These are phyloP conservation scores for Lineus longissimus DNA, from an alignment of 1,140 invertebrate species.

Conservation along the genomic window DNA sequence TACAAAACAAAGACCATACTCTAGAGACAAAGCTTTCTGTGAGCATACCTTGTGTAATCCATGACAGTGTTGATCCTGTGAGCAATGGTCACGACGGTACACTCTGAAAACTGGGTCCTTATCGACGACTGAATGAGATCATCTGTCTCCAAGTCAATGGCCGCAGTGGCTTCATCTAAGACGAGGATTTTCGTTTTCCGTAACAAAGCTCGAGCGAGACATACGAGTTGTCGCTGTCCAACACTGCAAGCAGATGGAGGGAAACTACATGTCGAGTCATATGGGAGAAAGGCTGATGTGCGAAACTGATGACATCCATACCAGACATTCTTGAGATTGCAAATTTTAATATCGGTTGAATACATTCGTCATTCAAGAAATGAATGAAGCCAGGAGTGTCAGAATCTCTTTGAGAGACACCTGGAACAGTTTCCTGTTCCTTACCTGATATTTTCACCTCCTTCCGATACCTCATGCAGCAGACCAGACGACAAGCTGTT, in stretches of 20 bases:
- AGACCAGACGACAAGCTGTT: constrained; percentile 34
- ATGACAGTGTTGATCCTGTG: constrained; percentile 91
- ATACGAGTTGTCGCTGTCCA: constrained; percentile 84
- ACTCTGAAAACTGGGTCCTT: constrained; percentile 77
- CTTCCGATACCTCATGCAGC: constrained; percentile 48
- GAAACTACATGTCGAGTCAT: no score
- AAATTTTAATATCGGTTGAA: no score
- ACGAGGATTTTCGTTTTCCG: constrained; percentile 86
- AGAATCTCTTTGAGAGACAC: no score
- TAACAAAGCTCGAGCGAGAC: constrained; percentile 78
- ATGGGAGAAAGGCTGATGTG: no score
- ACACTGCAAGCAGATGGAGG: constrained; percentile 57
- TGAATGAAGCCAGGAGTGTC: no score
- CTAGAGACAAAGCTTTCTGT: no score
- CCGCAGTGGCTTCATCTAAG: constrained; percentile 92
- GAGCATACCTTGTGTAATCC: constrained; percentile 57
- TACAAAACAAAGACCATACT: no score
- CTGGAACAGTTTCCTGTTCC: no score
- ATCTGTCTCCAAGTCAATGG: constrained; percentile 59
- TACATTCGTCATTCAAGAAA: no score
- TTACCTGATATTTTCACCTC: constrained; percentile 55
- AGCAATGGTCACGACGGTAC: constrained; percentile 90
- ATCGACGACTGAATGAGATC: constrained; percentile 90
- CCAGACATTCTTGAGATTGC: no score
- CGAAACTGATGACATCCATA: no score